These are phyloP conservation scores for Antheraea mylitta DNA, from an alignment of 1,140 invertebrate genomes.

Conservation along the genomic window DNA sequence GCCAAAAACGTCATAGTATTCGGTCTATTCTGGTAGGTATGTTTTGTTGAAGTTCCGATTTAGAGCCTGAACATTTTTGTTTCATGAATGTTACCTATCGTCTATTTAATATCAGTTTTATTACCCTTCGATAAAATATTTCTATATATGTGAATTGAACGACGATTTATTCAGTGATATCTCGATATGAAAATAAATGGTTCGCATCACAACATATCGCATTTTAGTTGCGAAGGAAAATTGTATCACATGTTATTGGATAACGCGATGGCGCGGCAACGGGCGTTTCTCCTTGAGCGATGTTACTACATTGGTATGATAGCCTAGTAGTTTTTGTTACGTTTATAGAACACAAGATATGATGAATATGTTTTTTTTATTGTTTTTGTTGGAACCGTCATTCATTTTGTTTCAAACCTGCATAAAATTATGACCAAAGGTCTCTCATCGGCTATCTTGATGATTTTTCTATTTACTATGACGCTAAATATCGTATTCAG, in stretches of 20 bases:
- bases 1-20: too few relatives aligned
- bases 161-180: conserved; percentile 6
- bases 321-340: conserved; percentile 1
- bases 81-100: not conserved
- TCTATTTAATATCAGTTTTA: not conserved
- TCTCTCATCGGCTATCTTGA: too few relatives aligned
- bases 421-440: too few relatives aligned
- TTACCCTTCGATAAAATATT: not conserved
- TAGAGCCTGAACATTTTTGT: too few relatives aligned
- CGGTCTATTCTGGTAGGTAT: too few relatives aligned
- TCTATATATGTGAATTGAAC: not conserved
- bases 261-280: not conserved
- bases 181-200: conserved; percentile 2
- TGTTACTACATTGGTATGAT: not conserved
- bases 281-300: conserved; percentile 4
- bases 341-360: too few relatives aligned
- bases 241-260: conserved; percentile 12
- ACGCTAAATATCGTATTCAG: too few relatives aligned
- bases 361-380: too few relatives aligned
- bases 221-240: conserved; percentile 9
- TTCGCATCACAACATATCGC: conserved; percentile 7
- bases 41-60: too few relatives aligned
- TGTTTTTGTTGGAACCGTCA: too few relatives aligned
- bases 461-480: too few relatives aligned
- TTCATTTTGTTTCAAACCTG: too few relatives aligned